phyloP scores from a whole-genome alignment of 2,888 invertebrate genomes.

The Sarcophaga variegata region DNA sequence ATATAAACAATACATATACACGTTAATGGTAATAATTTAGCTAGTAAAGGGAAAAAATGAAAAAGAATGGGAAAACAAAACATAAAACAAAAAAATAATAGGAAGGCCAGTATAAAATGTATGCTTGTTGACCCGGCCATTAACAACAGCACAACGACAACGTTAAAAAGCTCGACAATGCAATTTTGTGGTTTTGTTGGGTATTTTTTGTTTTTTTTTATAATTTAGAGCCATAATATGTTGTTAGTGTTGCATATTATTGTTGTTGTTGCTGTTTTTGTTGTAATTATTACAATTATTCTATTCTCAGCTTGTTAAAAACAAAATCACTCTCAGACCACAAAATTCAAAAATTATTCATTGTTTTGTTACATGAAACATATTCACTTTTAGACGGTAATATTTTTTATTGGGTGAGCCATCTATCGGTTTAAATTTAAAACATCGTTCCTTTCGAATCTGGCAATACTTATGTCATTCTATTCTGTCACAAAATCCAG shows the following conservation, averaged over 20 bases:
- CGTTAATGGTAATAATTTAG: not conserved
- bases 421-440: no score
- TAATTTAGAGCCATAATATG: conserved; percentile 43
- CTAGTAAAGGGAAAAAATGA: not conserved
- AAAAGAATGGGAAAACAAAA: no score
- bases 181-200: conserved; percentile 62
- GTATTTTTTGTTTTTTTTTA: not conserved
- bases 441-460: no score
- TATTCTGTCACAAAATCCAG: no score
- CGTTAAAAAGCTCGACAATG: conserved; percentile 60
- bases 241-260: conserved; percentile 5
- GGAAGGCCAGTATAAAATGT: not conserved
- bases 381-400: conserved; percentile 27
- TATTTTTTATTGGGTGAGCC: not conserved
- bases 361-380: conserved; percentile 59
- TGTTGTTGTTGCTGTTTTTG: conserved; percentile 1
- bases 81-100: no score
- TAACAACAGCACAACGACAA: conserved; percentile 12
- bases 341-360: conserved; percentile 60
- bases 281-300: conserved; percentile 49
- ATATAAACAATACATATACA: not conserved
- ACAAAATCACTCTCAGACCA: conserved; percentile 47
- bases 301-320: conserved; percentile 60
- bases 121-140: conserved; percentile 60
- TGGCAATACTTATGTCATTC: no score